phyloP scores from a whole-genome alignment of 2,113 vertebrate genomes.

The Scortum barcoo region DNA sequence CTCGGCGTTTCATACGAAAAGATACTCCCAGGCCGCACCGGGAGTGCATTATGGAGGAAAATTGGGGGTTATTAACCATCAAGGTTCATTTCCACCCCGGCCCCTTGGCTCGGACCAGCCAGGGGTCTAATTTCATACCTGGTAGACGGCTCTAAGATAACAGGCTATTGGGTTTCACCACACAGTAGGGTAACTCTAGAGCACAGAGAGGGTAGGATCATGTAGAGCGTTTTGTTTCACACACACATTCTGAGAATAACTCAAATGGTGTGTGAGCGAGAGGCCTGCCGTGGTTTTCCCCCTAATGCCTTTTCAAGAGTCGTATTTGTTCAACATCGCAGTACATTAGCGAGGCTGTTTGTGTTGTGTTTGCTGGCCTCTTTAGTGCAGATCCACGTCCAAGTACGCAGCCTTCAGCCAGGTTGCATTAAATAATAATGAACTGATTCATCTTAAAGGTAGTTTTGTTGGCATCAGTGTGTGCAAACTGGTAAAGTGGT shows the following conservation, averaged over 20 bases:
- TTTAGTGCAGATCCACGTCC: conserved; percentile 3
- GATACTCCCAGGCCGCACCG: conserved; percentile 55
- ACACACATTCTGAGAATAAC: conserved; percentile 80
- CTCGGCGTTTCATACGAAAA: conserved; percentile 35
- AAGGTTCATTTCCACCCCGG: conserved; percentile 80
- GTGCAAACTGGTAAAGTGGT: background rate
- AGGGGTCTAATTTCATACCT: conserved; percentile 83
- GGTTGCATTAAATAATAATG: conserved; percentile 21
- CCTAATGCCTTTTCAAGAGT: conserved; percentile 42
- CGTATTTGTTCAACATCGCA: conserved; percentile 35
- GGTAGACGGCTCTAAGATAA: conserved; percentile 82
- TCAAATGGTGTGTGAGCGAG: conserved; percentile 67
- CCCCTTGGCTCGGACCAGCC: conserved; percentile 76
- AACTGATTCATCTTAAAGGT: background rate
- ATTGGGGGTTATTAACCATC: conserved; percentile 83
- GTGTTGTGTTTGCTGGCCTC: conserved; percentile 26
- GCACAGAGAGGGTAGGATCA: conserved; percentile 75
- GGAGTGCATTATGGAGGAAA: conserved; percentile 79
- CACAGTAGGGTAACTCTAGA: conserved; percentile 84
- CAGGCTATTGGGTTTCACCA: conserved; percentile 83
- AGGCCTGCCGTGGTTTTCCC: conserved; percentile 56
- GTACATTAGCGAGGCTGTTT: conserved; percentile 34
- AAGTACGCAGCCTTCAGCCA: conserved; percentile 23
- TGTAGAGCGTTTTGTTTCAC: conserved; percentile 82
- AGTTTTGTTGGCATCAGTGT: conserved; percentile 4